Evolutionary conservation across 2,797 vertebrate species (phyloP).

Genomic region (Bryconaethiops microstoma): DNA sequence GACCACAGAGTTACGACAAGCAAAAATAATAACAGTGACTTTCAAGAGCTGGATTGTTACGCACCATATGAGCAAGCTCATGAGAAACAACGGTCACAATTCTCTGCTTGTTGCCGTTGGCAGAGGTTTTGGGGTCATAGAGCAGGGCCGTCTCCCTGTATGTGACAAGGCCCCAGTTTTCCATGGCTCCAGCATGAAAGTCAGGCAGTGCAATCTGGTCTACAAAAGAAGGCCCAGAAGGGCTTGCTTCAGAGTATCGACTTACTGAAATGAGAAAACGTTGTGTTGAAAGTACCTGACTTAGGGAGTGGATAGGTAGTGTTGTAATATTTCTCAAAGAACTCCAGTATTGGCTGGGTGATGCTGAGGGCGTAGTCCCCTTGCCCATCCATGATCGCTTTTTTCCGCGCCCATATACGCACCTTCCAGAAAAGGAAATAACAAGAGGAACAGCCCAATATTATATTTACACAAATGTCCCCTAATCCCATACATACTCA

Average conservation of each 20-base stretch:
- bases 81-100: slow-evolving; percentile 85
- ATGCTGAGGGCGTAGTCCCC: slow-evolving; percentile 77
- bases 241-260: background rate
- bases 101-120: slow-evolving; percentile 86
- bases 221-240: slow-evolving; percentile 54
- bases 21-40: slow-evolving; percentile 2
- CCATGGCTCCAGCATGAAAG: slow-evolving; percentile 90
- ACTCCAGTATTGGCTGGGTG: slow-evolving; percentile 82
- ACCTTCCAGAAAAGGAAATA: slow-evolving; percentile 73
- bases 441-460: background rate
- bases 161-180: slow-evolving; percentile 96
- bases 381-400: slow-evolving; percentile 74
- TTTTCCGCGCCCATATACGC: slow-evolving; percentile 88
- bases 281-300: slow-evolving; percentile 76
- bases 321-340: slow-evolving; percentile 82
- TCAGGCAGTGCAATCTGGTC: slow-evolving; percentile 91
- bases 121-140: slow-evolving; percentile 73
- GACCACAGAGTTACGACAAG: background rate
- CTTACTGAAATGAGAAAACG: background rate
- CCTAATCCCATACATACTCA: no score
- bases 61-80: slow-evolving; percentile 94
- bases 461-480: background rate
- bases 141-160: slow-evolving; percentile 89
- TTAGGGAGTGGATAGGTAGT: slow-evolving; percentile 83
- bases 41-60: background rate